phyloP scores from a whole-genome alignment of 2,113 vertebrate genomes.

The Poeciliopsis prolifica region DNA sequence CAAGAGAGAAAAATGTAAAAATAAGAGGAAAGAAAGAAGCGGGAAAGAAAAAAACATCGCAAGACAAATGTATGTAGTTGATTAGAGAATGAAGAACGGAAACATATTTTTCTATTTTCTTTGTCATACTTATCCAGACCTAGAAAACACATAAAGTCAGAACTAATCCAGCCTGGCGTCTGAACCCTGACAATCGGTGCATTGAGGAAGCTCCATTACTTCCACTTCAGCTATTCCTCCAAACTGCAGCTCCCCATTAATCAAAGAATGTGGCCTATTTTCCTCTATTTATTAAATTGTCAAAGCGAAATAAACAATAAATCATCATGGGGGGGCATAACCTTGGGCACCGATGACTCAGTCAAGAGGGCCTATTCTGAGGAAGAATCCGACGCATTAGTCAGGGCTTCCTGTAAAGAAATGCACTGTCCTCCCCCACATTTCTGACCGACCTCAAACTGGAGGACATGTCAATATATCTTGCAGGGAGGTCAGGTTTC shows the following conservation, averaged over 20 bases:
- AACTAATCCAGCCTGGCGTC: background rate
- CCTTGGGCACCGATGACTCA: constrained; percentile 50
- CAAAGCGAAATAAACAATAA: constrained; percentile 44
- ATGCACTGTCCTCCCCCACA: constrained; percentile 61
- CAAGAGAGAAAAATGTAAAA: background rate
- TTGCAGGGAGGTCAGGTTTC: constrained; percentile 76
- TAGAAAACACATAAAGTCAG: background rate
- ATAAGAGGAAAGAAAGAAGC: background rate
- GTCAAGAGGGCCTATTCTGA: constrained; percentile 44
- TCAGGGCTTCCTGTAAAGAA: constrained; percentile 71
- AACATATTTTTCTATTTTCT: background rate
- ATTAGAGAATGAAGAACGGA: background rate
- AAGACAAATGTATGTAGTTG: background rate
- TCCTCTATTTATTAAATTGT: constrained; percentile 40
- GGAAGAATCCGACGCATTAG: constrained; percentile 56
- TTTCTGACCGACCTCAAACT: constrained; percentile 68
- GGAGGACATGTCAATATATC: constrained; percentile 74
- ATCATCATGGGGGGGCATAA: constrained; percentile 36
- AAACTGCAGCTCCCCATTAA: constrained; percentile 23
- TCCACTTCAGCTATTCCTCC: constrained; percentile 5
- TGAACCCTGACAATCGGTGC: constrained; percentile 12
- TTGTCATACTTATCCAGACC: background rate
- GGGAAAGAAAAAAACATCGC: background rate
- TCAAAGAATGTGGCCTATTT: constrained; percentile 33
- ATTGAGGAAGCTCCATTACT: background rate